These are phyloP conservation scores for Chrysemys picta DNA, from an alignment of 2,113 vertebrate genomes.

Conservation along the genomic window DNA sequence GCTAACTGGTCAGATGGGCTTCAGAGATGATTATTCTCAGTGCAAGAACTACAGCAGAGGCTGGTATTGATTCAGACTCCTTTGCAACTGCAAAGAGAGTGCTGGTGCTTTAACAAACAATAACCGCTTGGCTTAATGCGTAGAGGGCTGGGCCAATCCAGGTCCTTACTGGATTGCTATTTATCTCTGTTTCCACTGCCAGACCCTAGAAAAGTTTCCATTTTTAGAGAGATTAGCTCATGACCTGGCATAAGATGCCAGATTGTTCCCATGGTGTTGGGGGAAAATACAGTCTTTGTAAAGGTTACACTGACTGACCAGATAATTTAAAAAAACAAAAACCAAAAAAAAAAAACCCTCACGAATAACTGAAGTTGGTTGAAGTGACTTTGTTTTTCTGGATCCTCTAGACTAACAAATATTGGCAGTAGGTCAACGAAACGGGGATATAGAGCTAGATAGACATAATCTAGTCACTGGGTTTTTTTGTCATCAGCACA, in stretches of 20 bases:
- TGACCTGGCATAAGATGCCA: neutral
- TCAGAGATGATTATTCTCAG: neutral
- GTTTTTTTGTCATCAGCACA: accelerated
- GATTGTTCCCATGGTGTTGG: neutral
- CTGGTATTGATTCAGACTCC: neutral
- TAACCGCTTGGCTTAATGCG: neutral
- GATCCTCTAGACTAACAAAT: neutral
- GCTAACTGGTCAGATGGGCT: neutral
- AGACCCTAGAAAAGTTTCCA: neutral
- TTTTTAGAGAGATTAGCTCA: neutral
- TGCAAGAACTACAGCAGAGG: accelerated
- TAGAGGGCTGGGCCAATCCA: neutral
- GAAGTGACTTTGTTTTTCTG: neutral
- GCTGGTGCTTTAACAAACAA: neutral
- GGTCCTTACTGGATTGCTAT: neutral
- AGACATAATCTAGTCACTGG: neutral
- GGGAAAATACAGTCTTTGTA: neutral
- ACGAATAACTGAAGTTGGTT: neutral
- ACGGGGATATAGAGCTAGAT: neutral
- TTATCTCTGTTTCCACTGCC: neutral
- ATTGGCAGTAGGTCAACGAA: neutral
- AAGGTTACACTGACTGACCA: neutral
- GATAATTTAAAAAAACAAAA: neutral
- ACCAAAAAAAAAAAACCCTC: accelerated
- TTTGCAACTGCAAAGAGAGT: accelerated